A percentile compares a stretch with the other conserved stretches of the same genome.
phyloP scores from a whole-genome alignment of 2,113 vertebrate species.

The Periophthalmus modestus region DNA sequence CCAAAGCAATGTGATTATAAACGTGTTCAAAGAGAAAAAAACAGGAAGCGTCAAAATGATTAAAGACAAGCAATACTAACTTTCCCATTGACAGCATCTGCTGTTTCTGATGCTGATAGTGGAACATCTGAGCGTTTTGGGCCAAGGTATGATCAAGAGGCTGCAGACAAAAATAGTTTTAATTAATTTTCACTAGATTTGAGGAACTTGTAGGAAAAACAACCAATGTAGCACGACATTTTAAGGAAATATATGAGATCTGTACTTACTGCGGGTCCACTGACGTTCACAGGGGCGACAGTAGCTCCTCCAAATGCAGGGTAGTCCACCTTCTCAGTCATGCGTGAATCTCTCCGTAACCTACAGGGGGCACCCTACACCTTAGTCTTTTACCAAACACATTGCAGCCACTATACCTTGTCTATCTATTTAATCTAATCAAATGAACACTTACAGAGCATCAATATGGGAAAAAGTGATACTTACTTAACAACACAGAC shows the following conservation, averaged over 20 bases:
- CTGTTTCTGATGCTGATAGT: slow-evolving; percentile 97
- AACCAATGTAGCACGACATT: slow-evolving; percentile 6
- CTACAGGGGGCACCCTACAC: slow-evolving; percentile 64
- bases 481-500: slow-evolving; percentile 88
- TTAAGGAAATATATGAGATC: not conserved
- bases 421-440: not conserved
- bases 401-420: not conserved
- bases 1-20: slow-evolving; percentile 5
- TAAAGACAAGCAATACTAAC: slow-evolving; percentile 69
- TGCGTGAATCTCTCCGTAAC: slow-evolving; percentile 81
- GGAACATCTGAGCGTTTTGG: slow-evolving; percentile 94
- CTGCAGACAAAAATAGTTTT: slow-evolving; percentile 61
- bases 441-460: not conserved
- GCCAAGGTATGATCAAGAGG: slow-evolving; percentile 88
- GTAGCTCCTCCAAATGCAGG: slow-evolving; percentile 68
- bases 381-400: not conserved
- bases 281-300: slow-evolving; percentile 57
- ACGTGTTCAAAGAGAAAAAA: not conserved
- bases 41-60: not conserved
- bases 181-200: not conserved
- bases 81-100: slow-evolving; percentile 91
- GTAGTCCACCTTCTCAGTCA: slow-evolving; percentile 89
- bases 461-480: not conserved
- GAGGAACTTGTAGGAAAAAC: slow-evolving; percentile 4
- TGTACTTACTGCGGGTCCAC: slow-evolving; percentile 79